phyloP scores from a whole-genome alignment of 2,888 invertebrate species.

The Apotomis betuletana region DNA sequence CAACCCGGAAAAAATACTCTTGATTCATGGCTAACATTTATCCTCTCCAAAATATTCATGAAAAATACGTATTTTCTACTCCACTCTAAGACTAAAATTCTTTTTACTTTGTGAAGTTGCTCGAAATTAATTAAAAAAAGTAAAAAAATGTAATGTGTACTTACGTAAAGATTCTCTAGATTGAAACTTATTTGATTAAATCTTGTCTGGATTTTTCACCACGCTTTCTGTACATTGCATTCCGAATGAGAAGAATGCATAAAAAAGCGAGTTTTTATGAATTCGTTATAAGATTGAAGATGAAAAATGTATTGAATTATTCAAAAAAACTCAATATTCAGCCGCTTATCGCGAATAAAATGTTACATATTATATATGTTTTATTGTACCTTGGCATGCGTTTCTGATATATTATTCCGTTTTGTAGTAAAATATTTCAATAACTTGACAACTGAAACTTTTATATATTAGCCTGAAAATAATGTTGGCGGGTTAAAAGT shows the following conservation, averaged over 20 bases:
- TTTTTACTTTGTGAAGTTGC: neutral
- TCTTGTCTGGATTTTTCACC: slow-evolving; percentile 14
- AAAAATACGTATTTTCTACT: slow-evolving; percentile 17
- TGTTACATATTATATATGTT: slow-evolving; percentile 9
- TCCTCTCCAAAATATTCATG: slow-evolving; percentile 41
- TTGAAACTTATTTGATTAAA: slow-evolving; percentile 27
- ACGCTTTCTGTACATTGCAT: slow-evolving; percentile 12
- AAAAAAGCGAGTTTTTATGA: slow-evolving; percentile 25
- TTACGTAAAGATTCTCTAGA: neutral
- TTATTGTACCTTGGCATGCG: neutral
- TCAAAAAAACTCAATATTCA: slow-evolving; percentile 17
- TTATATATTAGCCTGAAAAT: no score
- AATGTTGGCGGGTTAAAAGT: no score
- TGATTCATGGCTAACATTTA: slow-evolving; percentile 57
- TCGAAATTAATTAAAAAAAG: neutral
- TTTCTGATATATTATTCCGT: neutral
- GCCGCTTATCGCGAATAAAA: slow-evolving; percentile 1
- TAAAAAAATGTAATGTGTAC: neutral
- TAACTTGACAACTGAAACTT: neutral
- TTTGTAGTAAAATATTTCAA: neutral
- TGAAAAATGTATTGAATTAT: slow-evolving; percentile 28
- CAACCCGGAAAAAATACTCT: slow-evolving; percentile 57
- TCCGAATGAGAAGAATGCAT: slow-evolving; percentile 23
- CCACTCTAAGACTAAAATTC: neutral
- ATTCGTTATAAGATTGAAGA: slow-evolving; percentile 23